A percentile compares a stretch with the other conserved stretches of the same genome.
These are phyloP conservation scores for Latrodectus geometricus DNA, from an alignment of 1,140 invertebrate genomes.

Conservation along the genomic window DNA sequence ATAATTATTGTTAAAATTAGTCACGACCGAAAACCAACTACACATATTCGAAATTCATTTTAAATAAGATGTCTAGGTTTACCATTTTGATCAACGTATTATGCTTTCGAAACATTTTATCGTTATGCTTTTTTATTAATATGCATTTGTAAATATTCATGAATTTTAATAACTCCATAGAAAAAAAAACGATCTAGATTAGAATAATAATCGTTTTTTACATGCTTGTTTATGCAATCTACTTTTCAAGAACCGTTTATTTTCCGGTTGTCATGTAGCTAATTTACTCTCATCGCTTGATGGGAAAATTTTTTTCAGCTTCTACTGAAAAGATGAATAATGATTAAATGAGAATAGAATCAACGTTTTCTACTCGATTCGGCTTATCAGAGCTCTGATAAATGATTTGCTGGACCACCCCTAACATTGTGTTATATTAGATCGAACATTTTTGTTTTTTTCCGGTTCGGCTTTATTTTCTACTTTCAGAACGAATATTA, in stretches of 20 bases:
- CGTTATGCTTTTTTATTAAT: no score
- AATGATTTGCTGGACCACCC: conserved; percentile 21
- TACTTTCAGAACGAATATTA: neutral
- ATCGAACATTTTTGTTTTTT: conserved; percentile 9
- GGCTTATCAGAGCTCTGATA: conserved; percentile 45
- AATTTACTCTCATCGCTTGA: neutral
- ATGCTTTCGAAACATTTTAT: no score
- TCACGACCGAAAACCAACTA: no score
- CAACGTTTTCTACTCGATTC: conserved; percentile 21
- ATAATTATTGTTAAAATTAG: no score
- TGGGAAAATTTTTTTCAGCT: neutral
- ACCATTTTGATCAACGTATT: no score
- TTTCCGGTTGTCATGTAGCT: neutral
- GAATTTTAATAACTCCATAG: no score
- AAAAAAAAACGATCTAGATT: no score
- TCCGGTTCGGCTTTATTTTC: neutral
- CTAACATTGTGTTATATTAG: conserved; percentile 8
- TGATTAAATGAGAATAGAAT: conserved; percentile 49
- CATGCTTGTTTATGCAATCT: no score
- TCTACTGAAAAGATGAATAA: conserved; percentile 30
- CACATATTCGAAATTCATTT: no score
- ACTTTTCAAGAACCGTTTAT: neutral
- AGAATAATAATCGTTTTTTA: no score
- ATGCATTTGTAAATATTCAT: no score
- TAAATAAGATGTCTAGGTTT: no score